Percentiles rank a stretch among this genome's conserved stretches.
Conservation (phyloP, 2,888 invertebrate species). For the Heliconius sara region DNA sequence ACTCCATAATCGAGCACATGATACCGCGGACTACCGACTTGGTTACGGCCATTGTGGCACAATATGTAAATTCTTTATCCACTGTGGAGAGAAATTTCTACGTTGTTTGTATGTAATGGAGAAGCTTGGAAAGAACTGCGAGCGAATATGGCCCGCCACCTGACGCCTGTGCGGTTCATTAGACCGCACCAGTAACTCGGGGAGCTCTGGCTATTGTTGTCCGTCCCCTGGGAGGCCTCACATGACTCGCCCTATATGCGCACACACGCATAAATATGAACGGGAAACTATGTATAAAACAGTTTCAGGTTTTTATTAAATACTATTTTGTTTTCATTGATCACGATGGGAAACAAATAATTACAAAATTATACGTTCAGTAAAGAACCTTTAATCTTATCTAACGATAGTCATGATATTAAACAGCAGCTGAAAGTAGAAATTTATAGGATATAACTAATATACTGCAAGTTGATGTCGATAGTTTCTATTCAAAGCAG, state of each 20-base stretch:
- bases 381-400: conserved; percentile 19
- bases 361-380: conserved; percentile 11
- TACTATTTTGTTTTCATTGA: conserved; percentile 23
- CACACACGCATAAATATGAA: conserved; percentile 63
- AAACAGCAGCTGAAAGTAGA: conserved; percentile 61
- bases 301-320: conserved; percentile 33
- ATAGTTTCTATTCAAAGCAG: conserved; percentile 75
- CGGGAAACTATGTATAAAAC: conserved; percentile 29
- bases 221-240: conserved; percentile 72
- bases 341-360: conserved; percentile 8
- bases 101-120: conserved; percentile 53
- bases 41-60: conserved; percentile 69
- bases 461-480: conserved; percentile 69
- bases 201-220: conserved; percentile 79
- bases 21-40: conserved; percentile 78
- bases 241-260: conserved; percentile 73
- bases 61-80: conserved; percentile 42
- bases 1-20: conserved; percentile 81
- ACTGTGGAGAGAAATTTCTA: conserved; percentile 41
- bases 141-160: conserved; percentile 58
- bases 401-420: conserved; percentile 37
- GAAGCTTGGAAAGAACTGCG: conserved; percentile 68
- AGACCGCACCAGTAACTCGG: conserved; percentile 78
- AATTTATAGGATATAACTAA: conserved; percentile 66
- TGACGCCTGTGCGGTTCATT: conserved; percentile 66